Base-by-base conservation (phyloP, 2,888 invertebrate species). In the Meghimatium bilineatum region DNA sequence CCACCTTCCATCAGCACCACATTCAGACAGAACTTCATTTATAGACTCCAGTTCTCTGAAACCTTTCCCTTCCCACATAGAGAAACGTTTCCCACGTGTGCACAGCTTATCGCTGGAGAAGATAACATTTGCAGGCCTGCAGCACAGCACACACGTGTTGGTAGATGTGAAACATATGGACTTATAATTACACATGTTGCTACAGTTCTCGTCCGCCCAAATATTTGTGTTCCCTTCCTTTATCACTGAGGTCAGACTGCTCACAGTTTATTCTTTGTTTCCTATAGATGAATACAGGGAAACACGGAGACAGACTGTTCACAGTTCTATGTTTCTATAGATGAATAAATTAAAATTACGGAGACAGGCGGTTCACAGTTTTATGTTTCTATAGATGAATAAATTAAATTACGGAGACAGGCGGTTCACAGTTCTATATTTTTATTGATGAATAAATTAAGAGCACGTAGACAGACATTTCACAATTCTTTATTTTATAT, bases 141-240 rank as follows among this genome's bases (percentile, higher is more conserved):
- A 44, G 20, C 67, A 69, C 66, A 79, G 36, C 12, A 67, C 67
- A 34, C 77, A 77, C 63, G 38, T 77, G 60, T 56, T 79, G 34
- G 2, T 67, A 38, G 67, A 66, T 49, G 66, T 36, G 17, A 77
- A 67, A 29, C 69, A 79, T 44, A 69, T 67, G 66, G 66, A 49
- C 79, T 79, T 52, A 67, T 79, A 79, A 66, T 79, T 69, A 52
- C 79, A 67, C 44, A 63, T 69, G 23, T 44, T 34, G 69, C 44
- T 63, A 26, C 67, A 67, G 34, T 29, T 63, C 26, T 52, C 23
- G 0, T 17, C 74, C 74, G 44, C 72, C 72, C 72, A 72, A 49
- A 72, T 72, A 74, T 74, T 32, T 52, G 6, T n/a, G 14, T 52
- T 49, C 32, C 6, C 32, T 74, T 34, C 52, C 52, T 49, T 49